Evolutionary conservation across 2,113 vertebrate genomes (phyloP), one percentile per base, ranked within the genome.

Genomic region (Hippocampus guttulatus): DNA sequence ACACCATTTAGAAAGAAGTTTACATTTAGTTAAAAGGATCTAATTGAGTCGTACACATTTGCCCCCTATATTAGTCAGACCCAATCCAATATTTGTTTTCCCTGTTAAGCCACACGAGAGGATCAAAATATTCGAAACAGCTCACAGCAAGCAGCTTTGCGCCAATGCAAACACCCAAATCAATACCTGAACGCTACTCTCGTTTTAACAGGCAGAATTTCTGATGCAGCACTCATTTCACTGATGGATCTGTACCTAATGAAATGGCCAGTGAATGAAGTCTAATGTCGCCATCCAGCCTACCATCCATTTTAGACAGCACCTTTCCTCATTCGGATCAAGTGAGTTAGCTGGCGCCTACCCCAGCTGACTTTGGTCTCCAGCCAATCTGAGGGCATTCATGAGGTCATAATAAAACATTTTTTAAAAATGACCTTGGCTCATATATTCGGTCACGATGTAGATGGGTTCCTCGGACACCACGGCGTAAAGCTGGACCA

Each of bases 401-500:
- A 23, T 25, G 10, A 14, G 21, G 18, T 62, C 21, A 43, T 23
- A n/a, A 63, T 33, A 30, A 11, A 14, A 61, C n/a, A 8, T 33
- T 0, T 33, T 33, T 33, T 30, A 30, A 18, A 60, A 60, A 60
- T 81, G 82, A 98, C 97, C 97, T 92, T 97, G 95, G 89, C 93
- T 95, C 97, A 98, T 98, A 83, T 96, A 98, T 85, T 97, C 97
- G 0, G 97, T 98, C 69, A 98, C 96, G 0, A 98, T 98, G 83
- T 97, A 98, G 83, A 98, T 98, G 64, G 96, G 96, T 71, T 98
- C 96, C 85, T 98, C 95, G 0, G 96, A 98, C 74, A 98, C 96
- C 51, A 98, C 96, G 0, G 96, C 96, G 0, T 97, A 98, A 38
- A 98, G 91, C 91, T 97, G 96, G 11, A 98, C 96, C 83, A 98